A percentile compares a stretch with the other conserved stretches of the same genome.
phyloP scores from a whole-genome alignment of 92 coral and sea anemone genomes.

The Porites rus region DNA sequence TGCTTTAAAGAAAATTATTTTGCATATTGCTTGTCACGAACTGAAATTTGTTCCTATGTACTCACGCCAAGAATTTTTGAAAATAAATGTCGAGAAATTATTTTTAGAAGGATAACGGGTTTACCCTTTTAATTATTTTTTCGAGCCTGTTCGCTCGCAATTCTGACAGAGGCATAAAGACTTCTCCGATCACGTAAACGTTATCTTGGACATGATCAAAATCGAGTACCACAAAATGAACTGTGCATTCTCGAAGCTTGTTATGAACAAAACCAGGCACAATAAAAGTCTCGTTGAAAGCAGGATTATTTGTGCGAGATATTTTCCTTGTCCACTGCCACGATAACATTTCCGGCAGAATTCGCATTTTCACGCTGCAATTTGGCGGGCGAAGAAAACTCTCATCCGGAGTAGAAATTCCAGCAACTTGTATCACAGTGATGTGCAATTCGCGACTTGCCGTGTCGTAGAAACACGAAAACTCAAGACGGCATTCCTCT shows the following conservation, averaged over 20 bases:
- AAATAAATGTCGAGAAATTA: not conserved
- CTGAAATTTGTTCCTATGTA: not conserved
- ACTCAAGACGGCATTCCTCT: conserved; percentile 68
- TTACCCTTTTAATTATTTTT: conserved; percentile 83
- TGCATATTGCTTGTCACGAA: conserved; percentile 7
- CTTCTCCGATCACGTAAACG: conserved; percentile 94
- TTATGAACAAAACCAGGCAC: conserved; percentile 97
- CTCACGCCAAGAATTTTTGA: not conserved
- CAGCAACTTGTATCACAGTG: conserved; percentile 85
- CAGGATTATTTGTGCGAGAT: conserved; percentile 84
- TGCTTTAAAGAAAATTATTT: conserved; percentile 16
- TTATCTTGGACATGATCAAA: conserved; percentile 95
- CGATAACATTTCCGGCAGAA: conserved; percentile 84
- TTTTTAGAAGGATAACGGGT: conserved; percentile 79
- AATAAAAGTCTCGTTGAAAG: conserved; percentile 92
- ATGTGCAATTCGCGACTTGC: conserved; percentile 92
- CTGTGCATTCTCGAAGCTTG: conserved; percentile 91
- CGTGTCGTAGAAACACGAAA: conserved; percentile 91
- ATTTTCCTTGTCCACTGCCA: conserved; percentile 94
- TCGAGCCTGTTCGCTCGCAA: conserved; percentile 90
- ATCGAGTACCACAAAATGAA: conserved; percentile 91
- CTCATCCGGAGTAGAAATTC: conserved; percentile 87
- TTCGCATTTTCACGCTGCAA: conserved; percentile 94
- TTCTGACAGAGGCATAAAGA: conserved; percentile 86
- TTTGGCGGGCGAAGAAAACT: conserved; percentile 87